Evolutionary conservation across 2,797 vertebrate genomes (phyloP).

Genomic region (Falco concolor): DNA sequence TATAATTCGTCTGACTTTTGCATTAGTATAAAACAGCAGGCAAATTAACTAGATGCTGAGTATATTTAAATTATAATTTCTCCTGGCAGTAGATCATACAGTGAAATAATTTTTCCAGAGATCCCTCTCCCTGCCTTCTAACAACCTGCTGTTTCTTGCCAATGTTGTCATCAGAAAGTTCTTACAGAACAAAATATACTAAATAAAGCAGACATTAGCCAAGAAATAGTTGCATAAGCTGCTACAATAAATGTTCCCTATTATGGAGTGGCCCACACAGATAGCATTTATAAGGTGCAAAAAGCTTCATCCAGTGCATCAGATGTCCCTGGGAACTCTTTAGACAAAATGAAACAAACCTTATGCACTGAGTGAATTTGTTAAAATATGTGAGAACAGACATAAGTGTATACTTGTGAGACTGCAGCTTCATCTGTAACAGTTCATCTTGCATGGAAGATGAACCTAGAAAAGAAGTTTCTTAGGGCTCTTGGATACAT

Average conservation of each 20-base stretch:
- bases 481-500: not conserved
- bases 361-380: not conserved
- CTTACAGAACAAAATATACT: not conserved
- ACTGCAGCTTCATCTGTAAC: not conserved
- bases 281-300: not conserved
- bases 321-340: not conserved
- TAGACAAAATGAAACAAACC: not conserved
- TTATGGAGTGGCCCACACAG: not conserved
- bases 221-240: not conserved
- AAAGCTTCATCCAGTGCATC: not conserved
- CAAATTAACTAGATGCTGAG: not conserved
- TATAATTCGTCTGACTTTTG: not conserved
- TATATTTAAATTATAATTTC: not conserved
- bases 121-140: not conserved
- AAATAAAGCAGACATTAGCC: not conserved
- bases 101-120: not conserved
- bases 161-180: not conserved
- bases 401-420: not conserved
- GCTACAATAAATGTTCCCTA: not conserved
- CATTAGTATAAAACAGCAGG: not conserved
- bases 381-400: not conserved
- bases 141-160: not conserved
- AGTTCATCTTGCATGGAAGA: not conserved
- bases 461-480: not conserved
- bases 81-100: not conserved